phyloP scores from a whole-genome alignment of 1,140 invertebrate genomes.

The Drosophila obscura region DNA sequence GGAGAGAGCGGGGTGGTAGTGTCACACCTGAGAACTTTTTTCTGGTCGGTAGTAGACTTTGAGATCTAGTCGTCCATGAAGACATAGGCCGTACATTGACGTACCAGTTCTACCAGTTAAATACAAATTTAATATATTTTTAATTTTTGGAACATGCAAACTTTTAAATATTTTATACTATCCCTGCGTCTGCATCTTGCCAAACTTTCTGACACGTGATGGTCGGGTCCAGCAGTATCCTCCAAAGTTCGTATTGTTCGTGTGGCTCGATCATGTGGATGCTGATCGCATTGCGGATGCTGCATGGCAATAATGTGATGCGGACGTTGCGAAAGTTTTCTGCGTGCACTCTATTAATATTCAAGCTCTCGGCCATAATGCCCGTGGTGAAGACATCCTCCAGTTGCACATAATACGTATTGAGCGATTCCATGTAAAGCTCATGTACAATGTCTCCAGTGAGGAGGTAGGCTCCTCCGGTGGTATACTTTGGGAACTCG shows the following conservation, averaged over 20 bases:
- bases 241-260: slow-evolving; percentile 96
- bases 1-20: no score
- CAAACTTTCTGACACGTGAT: slow-evolving; percentile 88
- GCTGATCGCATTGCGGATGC: slow-evolving; percentile 91
- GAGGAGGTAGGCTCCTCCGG: slow-evolving; percentile 93
- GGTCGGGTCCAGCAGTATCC: slow-evolving; percentile 92
- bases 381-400: slow-evolving; percentile 96
- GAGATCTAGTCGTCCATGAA: no score
- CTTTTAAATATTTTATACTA: no score
- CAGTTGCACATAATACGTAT: slow-evolving; percentile 91
- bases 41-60: no score
- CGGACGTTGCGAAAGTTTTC: slow-evolving; percentile 93
- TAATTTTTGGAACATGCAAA: no score
- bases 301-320: slow-evolving; percentile 91
- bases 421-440: slow-evolving; percentile 87
- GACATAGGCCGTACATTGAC: no score
- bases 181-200: no score
- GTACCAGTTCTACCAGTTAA: no score
- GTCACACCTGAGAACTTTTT: no score
- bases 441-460: slow-evolving; percentile 88
- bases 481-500: slow-evolving; percentile 94
- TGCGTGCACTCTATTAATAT: slow-evolving; percentile 89
- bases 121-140: no score
- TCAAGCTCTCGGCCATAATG: slow-evolving; percentile 90
- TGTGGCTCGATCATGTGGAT: slow-evolving; percentile 95